Evolutionary conservation across 2,797 vertebrate species (phyloP), one percentile per base, ranked within the genome.

Genomic region (Gymnopithys bicolor): DNA sequence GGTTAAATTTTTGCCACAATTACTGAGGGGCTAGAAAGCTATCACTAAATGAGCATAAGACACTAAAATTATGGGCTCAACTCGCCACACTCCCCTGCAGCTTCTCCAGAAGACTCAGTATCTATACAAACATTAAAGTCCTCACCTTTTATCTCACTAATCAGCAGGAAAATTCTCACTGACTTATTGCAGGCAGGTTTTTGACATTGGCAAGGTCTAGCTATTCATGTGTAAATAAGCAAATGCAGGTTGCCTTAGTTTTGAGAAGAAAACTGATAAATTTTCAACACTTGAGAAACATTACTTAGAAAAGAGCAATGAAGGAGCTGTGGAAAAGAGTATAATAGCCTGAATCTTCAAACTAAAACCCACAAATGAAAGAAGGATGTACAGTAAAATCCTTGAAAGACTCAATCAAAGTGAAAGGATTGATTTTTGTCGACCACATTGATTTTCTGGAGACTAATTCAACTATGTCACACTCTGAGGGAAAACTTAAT

Each of bases 371-470:
- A 49, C 23, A 71, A 89, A 76, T 77, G 63, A 90, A 92, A 71
- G 46, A 27, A 89, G 35, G 37, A 41, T 45, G 33, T 51, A 74
- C 15, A 56, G 28, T 30, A 66, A 87, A 95, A 93, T 60, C 59
- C 49, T 67, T 77, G 53, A 39, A 91, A 78, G 67, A 49, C 13
- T 68, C 41, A 73, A 27, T 55, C n/a, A 33, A 67, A 88, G 30
- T 43, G 59, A 93, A 92, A 87, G 59, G 59, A 91, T 76, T 81
- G 71, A 79, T 78, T 95, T 95, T 78, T 81, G 55, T 80, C 23
- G 6, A 24, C 37, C 49, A 28, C 30, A 84, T 84, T 94, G 86
- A 92, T 96, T 91, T 87, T 85, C 59, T 41, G 73, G 16, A 66
- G 33, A 84, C 32, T 69, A 85, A 92, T 77, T 88, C 73, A 95